Percentiles rank a stretch among this genome's conserved stretches.
phyloP scores from a whole-genome alignment of 1,140 invertebrate species.

The Asobara japonica region DNA sequence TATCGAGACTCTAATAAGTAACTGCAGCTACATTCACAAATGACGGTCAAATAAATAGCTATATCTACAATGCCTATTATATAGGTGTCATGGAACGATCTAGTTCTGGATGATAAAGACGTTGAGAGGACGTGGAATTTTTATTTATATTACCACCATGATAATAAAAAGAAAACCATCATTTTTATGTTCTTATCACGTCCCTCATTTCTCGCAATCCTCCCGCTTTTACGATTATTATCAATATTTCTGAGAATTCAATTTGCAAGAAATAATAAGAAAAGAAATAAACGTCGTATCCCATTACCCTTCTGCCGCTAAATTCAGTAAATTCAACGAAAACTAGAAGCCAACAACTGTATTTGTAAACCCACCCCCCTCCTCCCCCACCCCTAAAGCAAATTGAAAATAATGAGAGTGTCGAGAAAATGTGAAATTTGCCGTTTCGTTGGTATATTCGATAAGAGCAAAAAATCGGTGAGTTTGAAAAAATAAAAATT shows the following conservation, averaged over 20 bases:
- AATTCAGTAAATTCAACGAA: background rate
- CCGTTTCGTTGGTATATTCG: conserved; percentile 21
- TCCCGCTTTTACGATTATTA: background rate
- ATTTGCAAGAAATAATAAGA: background rate
- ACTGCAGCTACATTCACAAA: background rate
- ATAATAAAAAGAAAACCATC: background rate
- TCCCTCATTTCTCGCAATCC: background rate
- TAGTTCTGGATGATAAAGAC: background rate
- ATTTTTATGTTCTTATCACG: background rate
- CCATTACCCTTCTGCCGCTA: background rate
- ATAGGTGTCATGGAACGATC: too few relatives aligned
- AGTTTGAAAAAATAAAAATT: conserved; percentile 5
- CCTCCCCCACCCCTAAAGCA: background rate
- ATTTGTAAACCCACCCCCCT: background rate
- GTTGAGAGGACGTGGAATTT: background rate
- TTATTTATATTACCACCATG: background rate
- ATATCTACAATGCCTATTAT: background rate
- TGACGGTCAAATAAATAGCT: background rate
- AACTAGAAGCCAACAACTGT: background rate
- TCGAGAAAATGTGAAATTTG: conserved; percentile 30
- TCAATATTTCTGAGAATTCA: background rate
- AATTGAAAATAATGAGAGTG: conserved; percentile 22
- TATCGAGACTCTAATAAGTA: background rate
- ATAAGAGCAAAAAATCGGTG: conserved; percentile 37
- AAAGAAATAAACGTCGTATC: background rate